phyloP scores from a whole-genome alignment of 2,113 vertebrate genomes.

The Stigmatopora argus region DNA sequence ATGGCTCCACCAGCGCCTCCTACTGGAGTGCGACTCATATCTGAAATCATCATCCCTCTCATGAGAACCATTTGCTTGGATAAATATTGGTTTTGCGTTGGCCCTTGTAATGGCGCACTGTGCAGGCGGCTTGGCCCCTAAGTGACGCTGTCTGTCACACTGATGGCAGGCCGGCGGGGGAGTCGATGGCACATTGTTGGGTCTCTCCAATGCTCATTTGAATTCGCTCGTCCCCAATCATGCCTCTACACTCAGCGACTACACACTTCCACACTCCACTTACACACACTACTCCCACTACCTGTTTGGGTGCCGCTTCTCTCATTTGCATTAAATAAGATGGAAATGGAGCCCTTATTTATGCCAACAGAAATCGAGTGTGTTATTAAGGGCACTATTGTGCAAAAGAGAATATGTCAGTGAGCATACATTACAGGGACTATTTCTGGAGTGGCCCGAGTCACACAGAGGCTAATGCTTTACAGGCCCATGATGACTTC shows the following conservation, averaged over 20 bases:
- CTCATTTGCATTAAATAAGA: slow-evolving; percentile 78
- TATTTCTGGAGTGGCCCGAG: slow-evolving; percentile 72
- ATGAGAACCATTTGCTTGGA: slow-evolving; percentile 65
- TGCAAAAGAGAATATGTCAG: slow-evolving; percentile 67
- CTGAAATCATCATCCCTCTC: slow-evolving; percentile 57
- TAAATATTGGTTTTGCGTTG: slow-evolving; percentile 68
- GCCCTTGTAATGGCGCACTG: slow-evolving; percentile 63
- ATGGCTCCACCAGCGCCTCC: slow-evolving; percentile 41
- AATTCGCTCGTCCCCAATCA: slow-evolving; percentile 68
- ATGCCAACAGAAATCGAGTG: slow-evolving; percentile 74
- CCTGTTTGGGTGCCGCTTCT: slow-evolving; percentile 64
- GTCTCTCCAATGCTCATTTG: slow-evolving; percentile 69
- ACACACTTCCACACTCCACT: slow-evolving; percentile 65
- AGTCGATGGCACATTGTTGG: slow-evolving; percentile 67
- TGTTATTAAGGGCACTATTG: slow-evolving; percentile 75
- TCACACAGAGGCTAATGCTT: slow-evolving; percentile 70
- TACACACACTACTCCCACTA: slow-evolving; percentile 66
- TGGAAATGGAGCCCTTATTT: slow-evolving; percentile 75
- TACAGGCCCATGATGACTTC: slow-evolving; percentile 72
- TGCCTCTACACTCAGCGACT: slow-evolving; percentile 56
- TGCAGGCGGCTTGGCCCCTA: slow-evolving; percentile 55
- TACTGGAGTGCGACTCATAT: slow-evolving; percentile 43
- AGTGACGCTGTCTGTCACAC: slow-evolving; percentile 67
- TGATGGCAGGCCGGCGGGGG: slow-evolving; percentile 66
- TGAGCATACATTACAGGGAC: slow-evolving; percentile 73